A percentile compares a stretch with the other conserved stretches of the same genome.
Conservation (phyloP, 2,113 vertebrate genomes). For the Numenius arquata region DNA sequence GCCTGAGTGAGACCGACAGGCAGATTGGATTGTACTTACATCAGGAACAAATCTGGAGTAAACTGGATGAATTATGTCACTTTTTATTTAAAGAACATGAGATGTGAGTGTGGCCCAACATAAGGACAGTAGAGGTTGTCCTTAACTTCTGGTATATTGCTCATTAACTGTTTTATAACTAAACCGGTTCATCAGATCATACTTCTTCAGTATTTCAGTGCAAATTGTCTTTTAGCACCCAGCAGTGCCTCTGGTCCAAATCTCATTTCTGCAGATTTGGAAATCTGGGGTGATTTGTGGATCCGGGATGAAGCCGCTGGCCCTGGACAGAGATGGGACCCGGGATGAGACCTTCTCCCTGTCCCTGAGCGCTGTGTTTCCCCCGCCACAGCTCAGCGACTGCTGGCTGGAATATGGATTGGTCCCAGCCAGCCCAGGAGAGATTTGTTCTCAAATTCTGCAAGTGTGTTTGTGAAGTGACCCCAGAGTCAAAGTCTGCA, state of each 20-base stretch:
- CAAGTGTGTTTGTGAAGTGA: background rate
- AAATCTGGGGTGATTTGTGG: background rate
- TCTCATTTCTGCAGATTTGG: conserved; percentile 14
- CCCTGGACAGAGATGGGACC: conserved; percentile 6
- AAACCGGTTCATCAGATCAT: conserved; percentile 2
- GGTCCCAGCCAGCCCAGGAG: background rate
- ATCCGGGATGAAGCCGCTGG: background rate
- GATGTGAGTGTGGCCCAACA: background rate
- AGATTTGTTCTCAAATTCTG: background rate
- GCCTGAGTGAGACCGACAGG: background rate
- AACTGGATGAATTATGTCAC: background rate
- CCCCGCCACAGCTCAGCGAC: background rate
- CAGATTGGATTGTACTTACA: background rate
- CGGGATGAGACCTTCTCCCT: background rate
- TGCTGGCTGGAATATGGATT: conserved; percentile 11
- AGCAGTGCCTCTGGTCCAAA: background rate
- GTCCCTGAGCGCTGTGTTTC: background rate
- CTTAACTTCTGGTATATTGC: background rate
- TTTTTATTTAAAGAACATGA: background rate
- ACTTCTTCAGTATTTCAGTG: background rate
- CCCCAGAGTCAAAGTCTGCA: background rate
- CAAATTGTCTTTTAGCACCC: background rate
- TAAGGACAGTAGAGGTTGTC: background rate
- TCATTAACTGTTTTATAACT: background rate
- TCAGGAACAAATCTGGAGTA: background rate